Evolutionary conservation across 2,797 vertebrate genomes (phyloP).

Genomic region (Rhodeus uyekii): DNA sequence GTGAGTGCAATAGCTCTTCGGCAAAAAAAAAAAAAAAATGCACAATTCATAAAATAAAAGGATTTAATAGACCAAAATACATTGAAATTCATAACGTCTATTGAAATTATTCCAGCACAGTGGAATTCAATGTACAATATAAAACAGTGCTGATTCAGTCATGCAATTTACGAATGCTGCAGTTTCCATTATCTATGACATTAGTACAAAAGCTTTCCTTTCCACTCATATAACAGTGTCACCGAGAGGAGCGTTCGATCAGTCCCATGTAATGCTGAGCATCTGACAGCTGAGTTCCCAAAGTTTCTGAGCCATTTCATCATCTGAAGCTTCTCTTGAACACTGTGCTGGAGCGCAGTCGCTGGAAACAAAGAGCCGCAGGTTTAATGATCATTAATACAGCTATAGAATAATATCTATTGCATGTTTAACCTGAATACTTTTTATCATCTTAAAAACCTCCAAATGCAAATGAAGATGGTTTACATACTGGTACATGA

Average conservation of each 20-base stretch:
- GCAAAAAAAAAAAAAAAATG: not conserved
- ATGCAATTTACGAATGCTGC: conserved; percentile 4
- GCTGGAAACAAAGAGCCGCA: conserved; percentile 58
- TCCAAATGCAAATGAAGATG: not conserved
- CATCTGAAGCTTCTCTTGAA: conserved; percentile 71
- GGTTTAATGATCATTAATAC: not conserved
- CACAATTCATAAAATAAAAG: not conserved
- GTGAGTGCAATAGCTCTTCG: not conserved
- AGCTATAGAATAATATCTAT: not conserved
- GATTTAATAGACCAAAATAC: not conserved
- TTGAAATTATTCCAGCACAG: conserved; percentile 6
- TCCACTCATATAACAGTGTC: not conserved
- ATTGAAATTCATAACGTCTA: not conserved
- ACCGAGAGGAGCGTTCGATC: conserved; percentile 32
- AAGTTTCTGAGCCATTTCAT: conserved; percentile 74
- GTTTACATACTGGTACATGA: not conserved
- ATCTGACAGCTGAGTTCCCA: conserved; percentile 79
- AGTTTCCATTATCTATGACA: conserved; percentile 24
- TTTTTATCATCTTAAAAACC: not conserved
- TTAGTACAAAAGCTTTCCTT: conserved; percentile 29
- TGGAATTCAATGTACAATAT: conserved; percentile 24
- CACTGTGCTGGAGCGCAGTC: conserved; percentile 72
- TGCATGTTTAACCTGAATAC: not conserved
- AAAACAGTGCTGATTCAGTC: conserved; percentile 24
- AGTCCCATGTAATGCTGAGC: conserved; percentile 77